These are phyloP conservation scores for Drosophila setosimentum DNA, from an alignment of 2,888 invertebrate species.

Conservation along the genomic window DNA sequence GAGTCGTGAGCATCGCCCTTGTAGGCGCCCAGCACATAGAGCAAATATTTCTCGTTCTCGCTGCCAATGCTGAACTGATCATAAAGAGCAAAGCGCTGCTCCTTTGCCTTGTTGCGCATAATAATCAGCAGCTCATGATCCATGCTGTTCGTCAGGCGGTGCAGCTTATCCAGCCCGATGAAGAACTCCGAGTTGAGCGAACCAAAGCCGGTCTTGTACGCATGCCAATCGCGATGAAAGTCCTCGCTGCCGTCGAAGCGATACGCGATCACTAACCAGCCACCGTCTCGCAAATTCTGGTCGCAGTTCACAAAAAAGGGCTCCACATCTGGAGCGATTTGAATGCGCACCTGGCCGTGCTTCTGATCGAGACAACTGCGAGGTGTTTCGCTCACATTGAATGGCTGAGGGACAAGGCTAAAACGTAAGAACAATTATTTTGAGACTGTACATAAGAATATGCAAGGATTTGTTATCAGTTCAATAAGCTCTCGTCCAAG, in stretches of 20 bases:
- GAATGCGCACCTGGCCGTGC: constrained; percentile 59
- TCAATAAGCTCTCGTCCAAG: no score
- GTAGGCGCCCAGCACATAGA: constrained; percentile 58
- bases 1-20: constrained; percentile 65
- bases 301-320: constrained; percentile 67
- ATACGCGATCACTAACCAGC: constrained; percentile 67
- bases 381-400: constrained; percentile 27
- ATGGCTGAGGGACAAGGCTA: background rate
- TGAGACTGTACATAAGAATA: no score
- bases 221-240: constrained; percentile 53
- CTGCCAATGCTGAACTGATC: constrained; percentile 59
- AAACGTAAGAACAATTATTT: background rate
- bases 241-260: constrained; percentile 61
- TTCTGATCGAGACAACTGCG: constrained; percentile 55
- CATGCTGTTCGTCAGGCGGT: constrained; percentile 49
- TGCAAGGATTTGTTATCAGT: background rate
- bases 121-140: constrained; percentile 51
- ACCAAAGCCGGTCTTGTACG: constrained; percentile 67
- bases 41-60: constrained; percentile 58
- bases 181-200: constrained; percentile 61
- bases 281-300: constrained; percentile 52
- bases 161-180: constrained; percentile 65
- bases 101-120: constrained; percentile 42
- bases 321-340: constrained; percentile 26
- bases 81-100: constrained; percentile 60